Conservation (phyloP, 2,797 vertebrate genomes). For the Tenualosa ilisha region DNA sequence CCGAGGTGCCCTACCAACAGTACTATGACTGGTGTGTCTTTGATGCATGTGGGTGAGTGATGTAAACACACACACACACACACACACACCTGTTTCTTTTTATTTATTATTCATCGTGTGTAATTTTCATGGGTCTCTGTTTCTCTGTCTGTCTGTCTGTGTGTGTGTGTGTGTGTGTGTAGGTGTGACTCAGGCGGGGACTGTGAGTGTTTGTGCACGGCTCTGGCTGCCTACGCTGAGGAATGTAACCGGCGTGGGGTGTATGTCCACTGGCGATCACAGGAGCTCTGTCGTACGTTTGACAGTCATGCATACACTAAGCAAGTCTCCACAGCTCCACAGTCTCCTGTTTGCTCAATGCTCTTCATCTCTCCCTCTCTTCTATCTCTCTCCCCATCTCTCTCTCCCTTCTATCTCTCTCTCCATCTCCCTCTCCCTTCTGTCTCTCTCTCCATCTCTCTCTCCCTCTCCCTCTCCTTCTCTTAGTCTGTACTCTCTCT, state of each 20-base stretch:
- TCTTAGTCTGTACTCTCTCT: neutral
- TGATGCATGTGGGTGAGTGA: constrained; percentile 87
- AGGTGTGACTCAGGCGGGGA: constrained; percentile 91
- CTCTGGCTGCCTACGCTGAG: constrained; percentile 83
- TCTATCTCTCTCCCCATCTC: neutral
- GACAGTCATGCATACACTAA: neutral
- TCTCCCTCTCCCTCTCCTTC: neutral
- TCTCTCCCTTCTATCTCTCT: neutral
- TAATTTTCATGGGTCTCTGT: constrained; percentile 68
- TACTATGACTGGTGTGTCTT: constrained; percentile 90
- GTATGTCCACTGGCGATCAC: constrained; percentile 85
- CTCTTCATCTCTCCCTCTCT: neutral
- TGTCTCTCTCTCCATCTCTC: neutral
- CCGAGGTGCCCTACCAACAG: constrained; percentile 80
- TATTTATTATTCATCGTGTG: neutral
- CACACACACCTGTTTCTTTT: neutral
- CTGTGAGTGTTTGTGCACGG: constrained; percentile 91
- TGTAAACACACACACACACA: neutral
- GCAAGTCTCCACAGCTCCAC: neutral
- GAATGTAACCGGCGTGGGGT: constrained; percentile 80
- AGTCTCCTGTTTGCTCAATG: neutral
- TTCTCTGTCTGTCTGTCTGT: constrained; percentile 9
- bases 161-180: constrained; percentile 40
- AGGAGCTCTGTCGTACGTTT: constrained; percentile 88
- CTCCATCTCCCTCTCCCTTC: neutral